These are phyloP conservation scores for Stenurella melanura DNA, from an alignment of 2,888 invertebrate species.

Conservation along the genomic window DNA sequence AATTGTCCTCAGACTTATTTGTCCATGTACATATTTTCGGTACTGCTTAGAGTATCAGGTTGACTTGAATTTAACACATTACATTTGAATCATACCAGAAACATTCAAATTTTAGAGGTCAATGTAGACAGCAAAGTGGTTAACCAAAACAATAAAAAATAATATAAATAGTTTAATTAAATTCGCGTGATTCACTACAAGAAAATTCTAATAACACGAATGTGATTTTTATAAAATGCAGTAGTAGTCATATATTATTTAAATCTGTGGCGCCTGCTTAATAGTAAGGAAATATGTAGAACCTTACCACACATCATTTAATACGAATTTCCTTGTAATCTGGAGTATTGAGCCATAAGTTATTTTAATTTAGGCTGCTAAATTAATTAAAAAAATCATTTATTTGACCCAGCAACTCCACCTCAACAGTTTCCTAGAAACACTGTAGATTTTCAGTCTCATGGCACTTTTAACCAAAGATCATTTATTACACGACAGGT, in stretches of 20 bases:
- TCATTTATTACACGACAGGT: not conserved
- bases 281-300: not conserved
- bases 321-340: not conserved
- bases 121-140: not conserved
- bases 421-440: slow-evolving; percentile 1
- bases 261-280: not conserved
- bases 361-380: not conserved
- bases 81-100: not conserved
- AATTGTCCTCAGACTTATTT: no score
- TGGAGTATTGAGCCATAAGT: not conserved
- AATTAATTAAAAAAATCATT: not conserved
- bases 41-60: no score
- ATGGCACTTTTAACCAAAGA: not conserved
- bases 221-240: not conserved
- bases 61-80: not conserved
- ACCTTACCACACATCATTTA: not conserved
- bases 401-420: not conserved
- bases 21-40: no score
- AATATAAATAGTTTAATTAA: no score
- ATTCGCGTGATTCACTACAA: not conserved
- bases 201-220: not conserved
- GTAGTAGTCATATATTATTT: not conserved
- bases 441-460: not conserved
- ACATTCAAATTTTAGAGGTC: not conserved
- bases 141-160: not conserved